Base-by-base conservation (phyloP, 2,888 invertebrate species). In the Melanostoma mellinum region DNA sequence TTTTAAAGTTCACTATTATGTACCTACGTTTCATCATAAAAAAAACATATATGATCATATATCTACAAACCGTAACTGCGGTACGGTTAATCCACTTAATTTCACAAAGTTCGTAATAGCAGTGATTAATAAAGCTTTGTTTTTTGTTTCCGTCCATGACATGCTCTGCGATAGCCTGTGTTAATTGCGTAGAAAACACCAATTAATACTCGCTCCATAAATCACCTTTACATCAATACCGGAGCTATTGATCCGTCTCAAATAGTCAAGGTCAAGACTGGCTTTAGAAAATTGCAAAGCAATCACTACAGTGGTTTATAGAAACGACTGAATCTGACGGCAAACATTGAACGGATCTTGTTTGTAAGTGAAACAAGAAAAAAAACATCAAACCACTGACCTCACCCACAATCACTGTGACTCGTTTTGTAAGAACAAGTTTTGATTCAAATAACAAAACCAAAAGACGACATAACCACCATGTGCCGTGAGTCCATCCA, bases 401-500 rank as follows among this genome's bases (percentile, higher is more conserved):
- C 80, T 80, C 85, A 85, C 85, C 85, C 80, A 80, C 85, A 75
- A 74, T 58, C 48, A n/a, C 60, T 48, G 30, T 20, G 4, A 20
- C 46, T 63, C 61, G 50, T 55, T 44, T 48, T 40, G 42, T 52
- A 36, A 40, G 74, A 80, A 85, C 85, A 52, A 71, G 84, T 85
- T 76, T 80, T 60, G 60, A 42, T 53, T 69, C 52, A 78, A 69
- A 82, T 53, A 78, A 55, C 69, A 67, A 68, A 20, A 63, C 36
- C 77, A 53, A 30, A 63, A 79, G 68, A 63, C 79, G 79, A 79
- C 79, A 79, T 42, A 69, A 58, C 82, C 74, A 65, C 69, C 78
- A 78, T 74, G 68, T 74, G 79, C 65, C 35, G 3, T 36, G 4
- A 3, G 8, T 46, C 65, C 84, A 78, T 78, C 69, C 78, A 69